Conservation (phyloP, 2,113 vertebrate species). For the Bufo bufo region DNA sequence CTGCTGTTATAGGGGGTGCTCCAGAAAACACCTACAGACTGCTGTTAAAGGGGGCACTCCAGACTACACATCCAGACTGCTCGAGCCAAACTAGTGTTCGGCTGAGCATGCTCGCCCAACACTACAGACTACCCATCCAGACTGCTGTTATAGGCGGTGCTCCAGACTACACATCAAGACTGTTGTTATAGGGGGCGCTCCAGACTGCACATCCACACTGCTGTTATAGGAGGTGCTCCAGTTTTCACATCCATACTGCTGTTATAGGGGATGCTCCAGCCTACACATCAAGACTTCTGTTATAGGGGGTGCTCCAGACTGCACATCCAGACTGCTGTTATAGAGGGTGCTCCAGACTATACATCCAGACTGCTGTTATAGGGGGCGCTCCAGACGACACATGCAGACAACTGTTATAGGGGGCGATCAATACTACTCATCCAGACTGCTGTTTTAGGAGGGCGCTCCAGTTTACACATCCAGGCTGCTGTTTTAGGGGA, state of each 20-base stretch:
- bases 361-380: neutral
- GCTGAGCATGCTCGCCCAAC: too few species aligned
- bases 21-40: neutral
- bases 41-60: neutral
- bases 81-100: too few species aligned
- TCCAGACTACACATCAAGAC: neutral
- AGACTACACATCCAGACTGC: too few species aligned
- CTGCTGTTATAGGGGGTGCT: neutral
- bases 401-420: neutral
- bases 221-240: too few species aligned
- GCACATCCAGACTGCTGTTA: neutral
- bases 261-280: neutral
- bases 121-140: too few species aligned
- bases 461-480: too few species aligned
- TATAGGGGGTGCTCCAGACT: neutral
- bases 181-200: neutral
- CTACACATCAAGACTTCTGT: neutral
- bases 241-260: too few species aligned
- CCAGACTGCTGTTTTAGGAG: neutral
- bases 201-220: too few species aligned
- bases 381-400: neutral
- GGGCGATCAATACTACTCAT: neutral
- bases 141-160: neutral
- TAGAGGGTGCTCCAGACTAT: neutral
- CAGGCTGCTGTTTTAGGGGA: too few species aligned